Evolutionary conservation across 1,140 invertebrate species (phyloP).

Genomic region (Drosophila paulistorum): DNA sequence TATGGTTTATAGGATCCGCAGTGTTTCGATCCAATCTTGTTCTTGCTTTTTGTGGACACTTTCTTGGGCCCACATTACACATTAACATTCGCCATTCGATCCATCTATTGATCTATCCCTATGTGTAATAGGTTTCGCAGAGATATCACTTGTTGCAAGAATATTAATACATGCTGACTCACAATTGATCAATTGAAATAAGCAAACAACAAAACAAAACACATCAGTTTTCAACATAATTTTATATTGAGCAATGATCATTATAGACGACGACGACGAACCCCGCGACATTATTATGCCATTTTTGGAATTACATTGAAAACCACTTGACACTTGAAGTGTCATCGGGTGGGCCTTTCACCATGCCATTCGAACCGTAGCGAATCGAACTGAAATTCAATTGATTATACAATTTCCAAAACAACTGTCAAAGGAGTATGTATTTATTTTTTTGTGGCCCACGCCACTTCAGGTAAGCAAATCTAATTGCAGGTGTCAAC

Average conservation of each 20-base stretch:
- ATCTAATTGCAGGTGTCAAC: conserved; percentile 62
- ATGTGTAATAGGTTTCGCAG: too few relatives aligned
- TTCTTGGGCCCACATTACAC: too few relatives aligned
- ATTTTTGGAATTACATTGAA: conserved; percentile 35
- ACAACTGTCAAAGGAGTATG: conserved; percentile 18
- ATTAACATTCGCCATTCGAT: too few relatives aligned
- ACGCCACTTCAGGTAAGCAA: conserved; percentile 30
- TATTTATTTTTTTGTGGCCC: conserved; percentile 33
- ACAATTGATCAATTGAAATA: not conserved
- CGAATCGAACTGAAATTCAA: conserved; percentile 8
- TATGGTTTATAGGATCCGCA: too few relatives aligned
- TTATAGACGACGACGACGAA: not conserved
- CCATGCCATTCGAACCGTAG: conserved; percentile 21
- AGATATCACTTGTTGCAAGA: not conserved
- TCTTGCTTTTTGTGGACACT: too few relatives aligned
- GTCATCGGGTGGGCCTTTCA: conserved; percentile 48
- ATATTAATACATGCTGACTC: not conserved
- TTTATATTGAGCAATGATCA: conserved; percentile 27
- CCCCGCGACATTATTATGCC: conserved; percentile 16
- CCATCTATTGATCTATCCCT: too few relatives aligned
- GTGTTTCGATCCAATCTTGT: too few relatives aligned
- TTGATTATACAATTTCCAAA: conserved; percentile 48
- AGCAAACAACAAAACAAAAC: not conserved
- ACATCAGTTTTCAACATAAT: conserved; percentile 3
- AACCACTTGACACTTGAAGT: conserved; percentile 67